Evolutionary conservation across 2,113 vertebrate species (phyloP).

Genomic region (Coracopsis vasa): DNA sequence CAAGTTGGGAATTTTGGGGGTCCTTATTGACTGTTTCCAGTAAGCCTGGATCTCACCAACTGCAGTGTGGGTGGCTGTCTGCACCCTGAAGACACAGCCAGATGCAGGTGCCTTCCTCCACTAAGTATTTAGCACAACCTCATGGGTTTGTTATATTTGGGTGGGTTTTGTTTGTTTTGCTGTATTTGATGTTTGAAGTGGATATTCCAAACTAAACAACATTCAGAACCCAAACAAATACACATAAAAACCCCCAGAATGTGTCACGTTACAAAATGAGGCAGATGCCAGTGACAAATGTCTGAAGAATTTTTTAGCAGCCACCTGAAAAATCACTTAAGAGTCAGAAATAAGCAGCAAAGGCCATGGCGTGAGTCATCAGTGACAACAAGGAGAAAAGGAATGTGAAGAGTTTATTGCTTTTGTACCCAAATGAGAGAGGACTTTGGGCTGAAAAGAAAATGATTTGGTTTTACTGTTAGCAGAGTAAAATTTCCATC

Average conservation of each 20-base stretch:
- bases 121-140: background rate
- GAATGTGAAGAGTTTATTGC: background rate
- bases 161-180: background rate
- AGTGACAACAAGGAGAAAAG: background rate
- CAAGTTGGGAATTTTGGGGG: slow-evolving; percentile 18
- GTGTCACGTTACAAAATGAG: background rate
- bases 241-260: background rate
- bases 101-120: slow-evolving; percentile 34
- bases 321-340: slow-evolving; percentile 67
- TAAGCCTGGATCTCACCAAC: slow-evolving; percentile 8
- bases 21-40: slow-evolving; percentile 5
- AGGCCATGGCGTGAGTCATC: slow-evolving; percentile 38
- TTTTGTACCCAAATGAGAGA: background rate
- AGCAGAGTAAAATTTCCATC: slow-evolving; percentile 11
- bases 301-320: slow-evolving; percentile 29
- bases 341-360: slow-evolving; percentile 43
- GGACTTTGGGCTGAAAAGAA: background rate
- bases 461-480: background rate
- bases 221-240: background rate
- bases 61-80: background rate
- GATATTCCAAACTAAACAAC: background rate
- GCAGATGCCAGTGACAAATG: slow-evolving; percentile 43
- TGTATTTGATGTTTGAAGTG: background rate
- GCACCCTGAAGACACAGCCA: background rate
- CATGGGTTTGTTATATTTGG: background rate